Conservation (phyloP, 2,113 vertebrate genomes). For the Esox niger region DNA sequence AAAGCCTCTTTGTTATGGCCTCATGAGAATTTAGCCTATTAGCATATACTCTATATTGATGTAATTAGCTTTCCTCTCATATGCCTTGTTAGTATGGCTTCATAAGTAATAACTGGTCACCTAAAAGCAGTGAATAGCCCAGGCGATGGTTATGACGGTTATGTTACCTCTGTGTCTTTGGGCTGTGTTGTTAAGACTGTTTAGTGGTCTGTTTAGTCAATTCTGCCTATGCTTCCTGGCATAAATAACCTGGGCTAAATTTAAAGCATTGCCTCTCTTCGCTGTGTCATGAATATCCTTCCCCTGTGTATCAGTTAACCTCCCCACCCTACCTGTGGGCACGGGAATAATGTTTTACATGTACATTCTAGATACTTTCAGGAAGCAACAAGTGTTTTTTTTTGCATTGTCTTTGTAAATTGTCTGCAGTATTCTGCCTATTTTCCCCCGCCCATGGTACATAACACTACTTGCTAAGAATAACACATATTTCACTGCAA, state of each 20-base stretch:
- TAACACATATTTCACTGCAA: constrained; percentile 35
- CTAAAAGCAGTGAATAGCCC: neutral
- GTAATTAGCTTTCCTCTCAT: too few species aligned
- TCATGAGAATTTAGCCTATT: too few species aligned
- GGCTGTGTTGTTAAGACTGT: neutral
- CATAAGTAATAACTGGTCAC: neutral
- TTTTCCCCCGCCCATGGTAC: constrained; percentile 32
- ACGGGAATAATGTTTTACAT: constrained; percentile 7
- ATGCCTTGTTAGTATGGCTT: neutral
- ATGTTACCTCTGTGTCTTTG: constrained; percentile 18
- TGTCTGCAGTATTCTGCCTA: constrained; percentile 18
- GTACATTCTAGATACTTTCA: neutral
- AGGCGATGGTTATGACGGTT: neutral
- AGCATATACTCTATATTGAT: too few species aligned
- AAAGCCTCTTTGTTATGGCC: too few species aligned
- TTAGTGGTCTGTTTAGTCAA: constrained; percentile 41
- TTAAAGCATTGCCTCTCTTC: constrained; percentile 52
- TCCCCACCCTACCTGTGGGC: neutral
- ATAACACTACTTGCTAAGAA: constrained; percentile 8
- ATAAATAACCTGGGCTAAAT: constrained; percentile 66
- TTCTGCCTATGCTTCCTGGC: constrained; percentile 31
- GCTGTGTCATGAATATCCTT: constrained; percentile 54
- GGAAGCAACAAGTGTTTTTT: neutral
- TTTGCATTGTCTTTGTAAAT: neutral
- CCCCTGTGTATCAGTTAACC: constrained; percentile 19